Conservation (phyloP, 2,888 invertebrate genomes). For the Deilephila elpenor region DNA sequence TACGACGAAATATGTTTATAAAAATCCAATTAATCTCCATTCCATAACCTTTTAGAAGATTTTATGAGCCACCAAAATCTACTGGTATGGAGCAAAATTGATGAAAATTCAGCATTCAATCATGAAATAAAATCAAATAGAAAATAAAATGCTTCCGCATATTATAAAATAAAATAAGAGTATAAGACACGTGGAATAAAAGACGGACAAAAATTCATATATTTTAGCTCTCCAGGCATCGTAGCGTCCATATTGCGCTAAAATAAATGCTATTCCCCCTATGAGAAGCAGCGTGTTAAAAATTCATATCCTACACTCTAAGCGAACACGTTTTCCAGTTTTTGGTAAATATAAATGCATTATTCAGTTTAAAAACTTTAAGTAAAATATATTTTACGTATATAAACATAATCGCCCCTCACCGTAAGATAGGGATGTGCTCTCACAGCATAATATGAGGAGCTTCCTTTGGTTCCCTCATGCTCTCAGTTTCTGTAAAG, state of each 20-base stretch:
- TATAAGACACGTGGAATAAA: not conserved
- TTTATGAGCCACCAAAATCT: too few species aligned
- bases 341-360: conserved; percentile 11
- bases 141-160: not conserved
- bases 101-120: not conserved
- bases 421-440: too few species aligned
- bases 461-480: too few species aligned
- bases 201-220: not conserved
- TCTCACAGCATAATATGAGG: too few species aligned
- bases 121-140: not conserved
- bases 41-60: too few species aligned
- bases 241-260: conserved; percentile 2
- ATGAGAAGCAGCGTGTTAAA: not conserved
- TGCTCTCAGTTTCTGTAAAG: too few species aligned
- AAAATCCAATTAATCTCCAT: too few species aligned
- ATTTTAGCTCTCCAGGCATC: not conserved
- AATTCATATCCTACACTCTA: conserved; percentile 16
- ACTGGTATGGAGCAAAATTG: too few species aligned
- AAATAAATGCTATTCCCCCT: conserved; percentile 15
- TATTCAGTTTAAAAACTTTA: conserved; percentile 4
- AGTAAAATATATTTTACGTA: conserved; percentile 1
- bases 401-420: not conserved
- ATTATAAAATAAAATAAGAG: not conserved
- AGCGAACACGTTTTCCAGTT: not conserved
- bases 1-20: too few species aligned